Conservation (phyloP, 2,888 invertebrate species). For the Loripinus fragilis region DNA sequence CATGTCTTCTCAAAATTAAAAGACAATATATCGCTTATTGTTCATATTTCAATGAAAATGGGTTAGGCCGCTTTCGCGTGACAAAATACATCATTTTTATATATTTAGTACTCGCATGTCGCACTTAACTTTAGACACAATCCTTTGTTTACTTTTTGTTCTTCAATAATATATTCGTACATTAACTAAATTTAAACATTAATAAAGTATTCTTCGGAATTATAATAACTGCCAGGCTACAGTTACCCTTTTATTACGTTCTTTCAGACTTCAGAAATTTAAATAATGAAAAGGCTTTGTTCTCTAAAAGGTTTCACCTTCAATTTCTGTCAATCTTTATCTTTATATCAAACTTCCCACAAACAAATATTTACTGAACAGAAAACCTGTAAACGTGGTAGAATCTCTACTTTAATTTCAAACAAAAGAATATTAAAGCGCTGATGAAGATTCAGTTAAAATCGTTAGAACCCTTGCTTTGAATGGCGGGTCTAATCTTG, state of each 20-base stretch:
- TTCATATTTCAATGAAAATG: no score
- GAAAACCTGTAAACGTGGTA: not conserved
- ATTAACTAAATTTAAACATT: slow-evolving; percentile 14
- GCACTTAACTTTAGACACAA: slow-evolving; percentile 3
- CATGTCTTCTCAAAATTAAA: no score
- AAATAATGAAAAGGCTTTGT: not conserved
- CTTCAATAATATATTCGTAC: slow-evolving; percentile 11
- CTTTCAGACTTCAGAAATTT: slow-evolving; percentile 7
- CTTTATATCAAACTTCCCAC: slow-evolving; percentile 10
- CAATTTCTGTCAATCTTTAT: slow-evolving; percentile 9
- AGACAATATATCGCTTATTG: no score
- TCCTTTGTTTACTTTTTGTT: slow-evolving; percentile 3
- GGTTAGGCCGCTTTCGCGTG: no score
- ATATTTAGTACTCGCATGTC: slow-evolving; percentile 10
- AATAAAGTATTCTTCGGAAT: slow-evolving; percentile 11
- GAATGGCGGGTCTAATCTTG: slow-evolving; percentile 38
- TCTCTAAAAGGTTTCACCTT: slow-evolving; percentile 21
- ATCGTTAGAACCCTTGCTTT: slow-evolving; percentile 41
- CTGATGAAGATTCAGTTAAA: slow-evolving; percentile 30
- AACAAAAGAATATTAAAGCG: slow-evolving; percentile 11
- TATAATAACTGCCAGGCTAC: not conserved
- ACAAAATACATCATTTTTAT: no score
- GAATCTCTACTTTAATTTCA: slow-evolving; percentile 1
- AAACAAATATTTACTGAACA: slow-evolving; percentile 18
- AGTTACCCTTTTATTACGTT: slow-evolving; percentile 7